A percentile compares a stretch with the other conserved stretches of the same genome.
phyloP scores from a whole-genome alignment of 1,140 invertebrate genomes.

The Ptiloglossa arizonensis region DNA sequence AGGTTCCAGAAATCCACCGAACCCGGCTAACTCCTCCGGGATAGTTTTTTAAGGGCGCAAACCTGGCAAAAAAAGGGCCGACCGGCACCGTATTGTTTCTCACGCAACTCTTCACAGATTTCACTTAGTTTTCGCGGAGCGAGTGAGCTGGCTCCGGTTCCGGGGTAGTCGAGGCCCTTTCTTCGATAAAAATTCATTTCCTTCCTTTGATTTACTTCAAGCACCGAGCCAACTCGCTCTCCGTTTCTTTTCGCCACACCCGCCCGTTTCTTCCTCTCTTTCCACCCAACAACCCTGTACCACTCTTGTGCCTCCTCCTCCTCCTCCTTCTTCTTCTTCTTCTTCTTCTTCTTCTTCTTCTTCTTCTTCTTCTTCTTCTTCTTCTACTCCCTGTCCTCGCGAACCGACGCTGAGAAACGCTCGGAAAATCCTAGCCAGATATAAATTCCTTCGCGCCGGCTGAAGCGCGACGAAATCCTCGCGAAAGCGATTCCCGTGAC shows the following conservation, averaged over 20 bases:
- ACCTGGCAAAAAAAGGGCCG: conserved; percentile 23
- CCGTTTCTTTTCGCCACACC: conserved; percentile 26
- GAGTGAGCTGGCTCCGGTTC: conserved; percentile 42
- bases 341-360: not conserved
- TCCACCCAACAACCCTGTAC: no score
- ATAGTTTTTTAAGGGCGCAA: conserved; percentile 55
- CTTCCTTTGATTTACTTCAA: conserved; percentile 74
- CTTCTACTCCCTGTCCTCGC: conserved; percentile 35
- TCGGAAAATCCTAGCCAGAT: conserved; percentile 46
- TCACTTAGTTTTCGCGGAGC: conserved; percentile 54
- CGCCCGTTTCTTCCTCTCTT: not conserved
- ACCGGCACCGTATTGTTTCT: conserved; percentile 65
- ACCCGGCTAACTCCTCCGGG: conserved; percentile 20
- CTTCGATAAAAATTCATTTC: conserved; percentile 75
- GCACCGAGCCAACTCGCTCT: conserved; percentile 59
- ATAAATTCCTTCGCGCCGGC: conserved; percentile 52
- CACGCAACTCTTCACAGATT: conserved; percentile 68
- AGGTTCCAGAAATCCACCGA: conserved; percentile 56
- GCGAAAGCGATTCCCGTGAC: conserved; percentile 22
- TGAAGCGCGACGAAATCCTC: conserved; percentile 38
- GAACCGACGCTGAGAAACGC: conserved; percentile 43
- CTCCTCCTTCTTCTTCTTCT: conserved; percentile 16
- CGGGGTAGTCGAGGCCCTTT: conserved; percentile 53
- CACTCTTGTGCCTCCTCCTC: not conserved
- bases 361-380: conserved; percentile 5